Conservation (phyloP, 1,140 invertebrate species). For the Trypoxylus dichotomus region DNA sequence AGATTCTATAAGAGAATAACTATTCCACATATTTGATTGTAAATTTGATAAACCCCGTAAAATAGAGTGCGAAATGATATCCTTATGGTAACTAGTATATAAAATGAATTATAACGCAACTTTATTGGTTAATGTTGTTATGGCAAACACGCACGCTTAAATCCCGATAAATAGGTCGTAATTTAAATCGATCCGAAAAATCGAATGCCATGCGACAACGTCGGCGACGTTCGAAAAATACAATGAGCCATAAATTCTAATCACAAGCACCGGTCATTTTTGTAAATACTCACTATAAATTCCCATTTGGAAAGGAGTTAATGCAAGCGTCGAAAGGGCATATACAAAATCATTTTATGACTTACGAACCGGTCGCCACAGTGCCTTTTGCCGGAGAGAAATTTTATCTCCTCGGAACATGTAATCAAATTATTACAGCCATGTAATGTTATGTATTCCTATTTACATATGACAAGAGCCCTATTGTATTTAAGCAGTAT, state of each 20-base stretch:
- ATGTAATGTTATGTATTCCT: slow-evolving; percentile 35
- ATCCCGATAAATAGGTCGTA: slow-evolving; percentile 1
- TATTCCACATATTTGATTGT: background rate
- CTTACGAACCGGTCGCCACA: slow-evolving; percentile 12
- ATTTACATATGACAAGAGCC: slow-evolving; percentile 47
- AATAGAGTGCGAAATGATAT: background rate
- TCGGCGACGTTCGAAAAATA: background rate
- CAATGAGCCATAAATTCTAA: slow-evolving; percentile 22
- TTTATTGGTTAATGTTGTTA: background rate
- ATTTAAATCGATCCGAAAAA: slow-evolving; percentile 18
- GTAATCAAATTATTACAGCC: slow-evolving; percentile 30
- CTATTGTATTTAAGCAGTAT: slow-evolving; percentile 49
- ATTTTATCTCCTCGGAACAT: slow-evolving; percentile 24
- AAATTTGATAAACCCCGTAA: background rate
- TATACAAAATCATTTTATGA: slow-evolving; percentile 20
- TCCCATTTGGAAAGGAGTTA: slow-evolving; percentile 21
- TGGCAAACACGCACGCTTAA: background rate
- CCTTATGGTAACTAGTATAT: background rate
- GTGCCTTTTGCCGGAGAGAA: background rate
- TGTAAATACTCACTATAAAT: slow-evolving; percentile 18
- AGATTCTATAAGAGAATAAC: too few species aligned
- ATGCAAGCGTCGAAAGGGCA: slow-evolving; percentile 16
- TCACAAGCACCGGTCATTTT: slow-evolving; percentile 14
- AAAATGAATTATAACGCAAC: background rate
- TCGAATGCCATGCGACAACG: background rate